Evolutionary conservation across 2,888 invertebrate species (phyloP), one percentile per base, ranked within the genome.

Genomic region (Ochropleura plecta): DNA sequence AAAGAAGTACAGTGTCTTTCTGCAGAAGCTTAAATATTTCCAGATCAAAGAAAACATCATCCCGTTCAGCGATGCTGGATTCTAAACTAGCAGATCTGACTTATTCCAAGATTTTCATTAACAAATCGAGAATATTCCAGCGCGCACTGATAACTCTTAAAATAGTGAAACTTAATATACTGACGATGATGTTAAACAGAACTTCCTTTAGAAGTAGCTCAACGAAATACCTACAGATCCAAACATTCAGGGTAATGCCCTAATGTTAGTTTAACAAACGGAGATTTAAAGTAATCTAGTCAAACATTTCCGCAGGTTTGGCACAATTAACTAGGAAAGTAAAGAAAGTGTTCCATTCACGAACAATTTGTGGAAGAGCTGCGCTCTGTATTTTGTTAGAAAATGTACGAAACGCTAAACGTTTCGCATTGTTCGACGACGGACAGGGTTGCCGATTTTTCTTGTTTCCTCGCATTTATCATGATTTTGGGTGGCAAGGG

Each of bases 271-370:
- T 51, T 60, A 82, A 70, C 60, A 70, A 64, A 42, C 55, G 48
- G 14, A 66, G 42, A 69, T 73, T 79, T 71, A n/a, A 70, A 79
- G 75, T 70, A 79, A 75, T 57, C 30, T 64, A 57, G 64, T 57
- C 53, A 70, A 30, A 49, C 30, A 75, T 82, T 78, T 86, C 73
- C 65, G 69, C 59, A 70, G 73, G 72, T 84, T 83, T 75, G 82
- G 70, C 85, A 86, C 84, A 90, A 88, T 89, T 88, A 88, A 73
- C 70, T 83, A 88, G 79, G 87, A 90, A 91, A 91, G 89, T 87
- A 79, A 90, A 86, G 91, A 92, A 91, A 92, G 90, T 90, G 88
- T 87, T 85, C 83, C 76, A 71, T 83, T 78, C 79, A 68, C 71
- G n/a, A 82, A 75, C 72, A 81, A 83, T 81, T 77, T 79, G 71